phyloP scores from a whole-genome alignment of 2,888 invertebrate genomes.

The Xanthorhoe designata region DNA sequence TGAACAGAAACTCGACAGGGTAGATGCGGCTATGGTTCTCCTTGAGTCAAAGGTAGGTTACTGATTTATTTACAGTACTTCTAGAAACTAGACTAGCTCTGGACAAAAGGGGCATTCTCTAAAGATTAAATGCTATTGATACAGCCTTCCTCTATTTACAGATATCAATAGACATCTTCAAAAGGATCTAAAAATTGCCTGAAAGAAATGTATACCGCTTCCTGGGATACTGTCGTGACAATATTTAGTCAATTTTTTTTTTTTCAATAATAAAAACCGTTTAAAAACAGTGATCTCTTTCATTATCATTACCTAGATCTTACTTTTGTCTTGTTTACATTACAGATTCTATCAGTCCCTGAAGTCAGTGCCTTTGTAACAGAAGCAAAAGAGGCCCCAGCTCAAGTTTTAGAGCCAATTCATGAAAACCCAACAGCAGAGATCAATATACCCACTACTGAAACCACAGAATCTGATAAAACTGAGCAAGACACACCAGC shows the following conservation, averaged over 20 bases:
- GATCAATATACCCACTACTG: constrained; percentile 4
- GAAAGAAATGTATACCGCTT: too few species aligned
- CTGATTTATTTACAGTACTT: too few species aligned
- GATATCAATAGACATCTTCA: too few species aligned
- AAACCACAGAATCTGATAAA: not conserved
- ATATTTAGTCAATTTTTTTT: too few species aligned
- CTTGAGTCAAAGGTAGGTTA: constrained; percentile 93
- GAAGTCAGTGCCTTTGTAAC: constrained; percentile 61
- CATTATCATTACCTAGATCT: not conserved
- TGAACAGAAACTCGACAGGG: constrained; percentile 93
- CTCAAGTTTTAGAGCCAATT: constrained; percentile 12
- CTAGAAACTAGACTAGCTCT: too few species aligned
- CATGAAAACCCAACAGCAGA: constrained; percentile 22
- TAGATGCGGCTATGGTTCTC: constrained; percentile 94
- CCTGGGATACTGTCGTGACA: too few species aligned
- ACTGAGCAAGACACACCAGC: not conserved
- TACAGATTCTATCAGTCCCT: constrained; percentile 83
- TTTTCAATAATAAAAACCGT: too few species aligned
- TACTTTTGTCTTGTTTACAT: constrained; percentile 32
- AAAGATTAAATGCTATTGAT: too few species aligned
- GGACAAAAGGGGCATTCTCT: too few species aligned
- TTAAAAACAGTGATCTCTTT: not conserved
- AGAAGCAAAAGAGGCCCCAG: constrained; percentile 29
- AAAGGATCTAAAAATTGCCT: too few species aligned
- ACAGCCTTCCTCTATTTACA: too few species aligned